Evolutionary conservation across 2,797 vertebrate species (phyloP).

Genomic region (Tragopan temminckii): DNA sequence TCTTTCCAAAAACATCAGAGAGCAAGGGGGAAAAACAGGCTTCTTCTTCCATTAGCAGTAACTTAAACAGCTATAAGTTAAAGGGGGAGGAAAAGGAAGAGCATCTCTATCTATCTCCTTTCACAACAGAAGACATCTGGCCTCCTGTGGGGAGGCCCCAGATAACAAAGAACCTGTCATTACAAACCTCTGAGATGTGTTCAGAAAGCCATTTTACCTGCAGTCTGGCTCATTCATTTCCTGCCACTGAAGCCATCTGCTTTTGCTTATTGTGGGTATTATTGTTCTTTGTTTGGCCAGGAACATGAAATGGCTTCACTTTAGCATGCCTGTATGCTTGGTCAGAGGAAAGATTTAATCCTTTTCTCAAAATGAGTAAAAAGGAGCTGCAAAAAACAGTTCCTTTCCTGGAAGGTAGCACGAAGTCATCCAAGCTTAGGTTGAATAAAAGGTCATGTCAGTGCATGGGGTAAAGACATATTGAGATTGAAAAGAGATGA

Average conservation of each 20-base stretch:
- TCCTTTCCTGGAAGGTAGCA: conserved; percentile 68
- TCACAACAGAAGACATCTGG: conserved; percentile 71
- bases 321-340: conserved; percentile 45
- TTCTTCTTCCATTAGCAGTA: conserved; percentile 71
- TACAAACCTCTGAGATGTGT: conserved; percentile 28
- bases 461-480: conserved; percentile 5
- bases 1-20: conserved; percentile 65
- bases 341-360: conserved; percentile 62
- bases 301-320: conserved; percentile 48
- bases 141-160: conserved; percentile 54
- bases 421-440: conserved; percentile 52
- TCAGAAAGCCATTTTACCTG: conserved; percentile 69
- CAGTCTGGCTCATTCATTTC: conserved; percentile 65
- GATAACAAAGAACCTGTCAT: conserved; percentile 75
- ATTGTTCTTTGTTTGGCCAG: conserved; percentile 63
- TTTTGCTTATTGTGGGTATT: conserved; percentile 71
- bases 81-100: conserved; percentile 71
- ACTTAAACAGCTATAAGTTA: conserved; percentile 75
- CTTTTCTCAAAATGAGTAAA: conserved; percentile 45
- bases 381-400: conserved; percentile 44
- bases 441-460: conserved; percentile 47
- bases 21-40: conserved; percentile 50
- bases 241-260: conserved; percentile 72
- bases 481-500: background rate
- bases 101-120: conserved; percentile 62